A percentile compares a stretch with the other conserved stretches of the same genome.
Conservation (phyloP, 2,797 vertebrate species). For the Poeciliopsis infans region DNA sequence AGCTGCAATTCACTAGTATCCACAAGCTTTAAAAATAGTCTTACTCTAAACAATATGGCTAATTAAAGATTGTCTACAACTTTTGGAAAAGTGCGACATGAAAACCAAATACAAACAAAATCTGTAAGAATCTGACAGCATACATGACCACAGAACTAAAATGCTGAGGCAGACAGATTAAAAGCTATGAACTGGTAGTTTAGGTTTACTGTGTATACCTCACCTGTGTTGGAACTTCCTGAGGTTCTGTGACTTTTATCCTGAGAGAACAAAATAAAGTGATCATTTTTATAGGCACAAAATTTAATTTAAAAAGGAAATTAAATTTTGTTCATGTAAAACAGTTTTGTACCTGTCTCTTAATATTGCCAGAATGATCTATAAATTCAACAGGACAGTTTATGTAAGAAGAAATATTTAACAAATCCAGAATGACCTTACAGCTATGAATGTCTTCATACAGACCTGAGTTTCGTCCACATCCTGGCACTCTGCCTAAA, state of each 20-base stretch:
- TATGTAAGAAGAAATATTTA: background rate
- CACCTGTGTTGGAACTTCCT: conserved; percentile 63
- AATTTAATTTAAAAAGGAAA: background rate
- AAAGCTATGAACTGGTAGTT: background rate
- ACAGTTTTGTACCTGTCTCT: conserved; percentile 68
- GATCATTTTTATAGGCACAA: background rate
- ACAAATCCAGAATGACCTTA: background rate
- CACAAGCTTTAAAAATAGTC: background rate
- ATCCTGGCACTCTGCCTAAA: conserved; percentile 85
- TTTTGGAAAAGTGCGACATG: background rate
- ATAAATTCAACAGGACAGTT: conserved; percentile 39
- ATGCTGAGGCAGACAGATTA: background rate
- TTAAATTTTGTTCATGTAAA: background rate
- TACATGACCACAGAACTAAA: background rate
- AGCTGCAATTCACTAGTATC: background rate
- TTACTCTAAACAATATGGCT: background rate
- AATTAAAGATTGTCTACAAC: background rate
- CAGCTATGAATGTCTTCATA: background rate
- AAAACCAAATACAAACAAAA: background rate
- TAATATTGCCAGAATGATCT: conserved; percentile 71
- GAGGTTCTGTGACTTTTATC: conserved; percentile 64
- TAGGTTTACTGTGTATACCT: conserved; percentile 23
- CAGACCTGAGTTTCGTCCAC: conserved; percentile 85
- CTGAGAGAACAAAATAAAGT: conserved; percentile 42
- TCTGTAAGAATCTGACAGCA: background rate